Base-by-base conservation (phyloP, 2,113 vertebrate genomes). In the Mesitornis unicolor region DNA sequence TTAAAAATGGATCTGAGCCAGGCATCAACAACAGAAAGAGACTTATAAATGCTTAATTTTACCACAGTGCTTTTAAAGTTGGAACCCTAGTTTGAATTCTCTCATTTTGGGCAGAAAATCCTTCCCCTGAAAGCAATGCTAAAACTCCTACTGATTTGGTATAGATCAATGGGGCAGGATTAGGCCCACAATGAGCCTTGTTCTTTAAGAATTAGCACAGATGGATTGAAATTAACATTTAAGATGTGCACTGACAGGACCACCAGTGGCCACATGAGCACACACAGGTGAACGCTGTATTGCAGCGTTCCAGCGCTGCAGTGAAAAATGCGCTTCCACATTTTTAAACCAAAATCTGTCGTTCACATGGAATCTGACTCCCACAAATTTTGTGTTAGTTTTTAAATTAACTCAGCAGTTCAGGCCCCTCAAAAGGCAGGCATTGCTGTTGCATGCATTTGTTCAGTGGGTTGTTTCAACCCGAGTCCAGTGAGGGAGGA, bases 1-100 rank as follows among this genome's bases (percentile, higher is more conserved):
- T 68, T 84, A 82, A 53, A 90, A 76, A 53, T 82, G 93, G 87
- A 79, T 73, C 78, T 60, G 70, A 95, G 91, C 91, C 91, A 96
- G 57, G 36, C 48, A 76, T 53, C 53, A 69, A 4, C 84, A 90
- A 74, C 76, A 91, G 89, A 90, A 89, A 61, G 43, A 89, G 40
- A 40, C 64, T 64, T 85, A 29, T 33, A 54, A 8, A 57, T 24
- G 53, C 59, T 75, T 69, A 53, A 69, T 87, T 92, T 91, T 93
- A 79, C 74, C 70, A 84, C 84, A 40, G 24, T 51, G 59, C 11
- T 67, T 93, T 79, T 88, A 80, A 82, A 83, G 67, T 63, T 75
- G 76, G 63, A 87, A 50, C 54, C 20, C 6, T 81, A 29, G 76
- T 82, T 40, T 83, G 50, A 86, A 94, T 87, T 87, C 50, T 76